phyloP scores from a whole-genome alignment of 2,888 invertebrate genomes.

The Caenorhabditis imperialis region DNA sequence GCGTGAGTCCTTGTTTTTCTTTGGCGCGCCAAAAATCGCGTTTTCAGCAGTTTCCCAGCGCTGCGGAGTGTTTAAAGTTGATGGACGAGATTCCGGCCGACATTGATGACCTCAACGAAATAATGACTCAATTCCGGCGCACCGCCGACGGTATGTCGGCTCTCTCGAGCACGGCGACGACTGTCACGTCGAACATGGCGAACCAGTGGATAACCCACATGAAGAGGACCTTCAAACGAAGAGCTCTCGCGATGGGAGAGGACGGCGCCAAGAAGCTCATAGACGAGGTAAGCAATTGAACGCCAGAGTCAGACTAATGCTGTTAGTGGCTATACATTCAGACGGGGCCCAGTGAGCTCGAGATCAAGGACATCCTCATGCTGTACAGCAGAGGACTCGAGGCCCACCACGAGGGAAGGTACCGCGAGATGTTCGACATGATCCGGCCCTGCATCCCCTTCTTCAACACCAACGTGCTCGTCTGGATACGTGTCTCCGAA shows the following conservation, averaged over 20 bases:
- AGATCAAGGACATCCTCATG: slow-evolving; percentile 20
- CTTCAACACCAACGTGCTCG: slow-evolving; percentile 30
- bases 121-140: slow-evolving; percentile 7
- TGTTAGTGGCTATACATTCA: slow-evolving; percentile 25
- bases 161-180: slow-evolving; percentile 25
- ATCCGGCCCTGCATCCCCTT: slow-evolving; percentile 36
- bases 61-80: slow-evolving; percentile 10
- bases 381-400: slow-evolving; percentile 36
- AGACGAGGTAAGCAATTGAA: slow-evolving; percentile 16
- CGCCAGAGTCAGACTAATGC: slow-evolving; percentile 15
- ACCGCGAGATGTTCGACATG: slow-evolving; percentile 38
- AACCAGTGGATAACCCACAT: slow-evolving; percentile 30
- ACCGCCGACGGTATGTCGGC: not conserved
- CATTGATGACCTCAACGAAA: slow-evolving; percentile 5
- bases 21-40: not conserved
- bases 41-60: slow-evolving; percentile 12
- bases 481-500: slow-evolving; percentile 49
- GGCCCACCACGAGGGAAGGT: slow-evolving; percentile 36
- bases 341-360: slow-evolving; percentile 8
- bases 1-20: not conserved
- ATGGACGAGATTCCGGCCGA: slow-evolving; percentile 11
- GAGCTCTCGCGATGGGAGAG: slow-evolving; percentile 17
- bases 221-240: slow-evolving; percentile 18
- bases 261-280: slow-evolving; percentile 32
- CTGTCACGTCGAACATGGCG: slow-evolving; percentile 29